Percentiles rank a stretch among this genome's conserved stretches.
Conservation (phyloP, 2,113 vertebrate species). For the Neodontobutis hainanensis region DNA sequence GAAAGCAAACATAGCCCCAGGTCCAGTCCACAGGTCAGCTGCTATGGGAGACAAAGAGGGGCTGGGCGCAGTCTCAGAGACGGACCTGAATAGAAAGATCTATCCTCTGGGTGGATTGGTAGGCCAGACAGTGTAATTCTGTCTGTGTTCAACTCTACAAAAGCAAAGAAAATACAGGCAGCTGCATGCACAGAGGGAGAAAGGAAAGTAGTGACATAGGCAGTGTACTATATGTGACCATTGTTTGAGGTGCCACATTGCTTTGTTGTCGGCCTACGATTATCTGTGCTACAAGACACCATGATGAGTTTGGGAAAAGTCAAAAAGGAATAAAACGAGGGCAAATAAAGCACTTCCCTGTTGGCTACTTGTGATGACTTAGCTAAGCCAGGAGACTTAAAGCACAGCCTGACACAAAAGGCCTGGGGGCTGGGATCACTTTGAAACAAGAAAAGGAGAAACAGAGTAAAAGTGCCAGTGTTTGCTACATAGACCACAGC, state of each 20-base stretch:
- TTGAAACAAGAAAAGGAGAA: constrained; percentile 59
- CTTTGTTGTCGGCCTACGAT: constrained; percentile 62
- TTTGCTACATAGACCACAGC: constrained; percentile 20
- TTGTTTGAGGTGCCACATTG: constrained; percentile 73
- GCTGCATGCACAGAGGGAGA: constrained; percentile 45
- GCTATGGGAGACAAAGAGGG: constrained; percentile 37
- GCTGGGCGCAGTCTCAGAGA: constrained; percentile 49
- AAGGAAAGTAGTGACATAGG: constrained; percentile 47
- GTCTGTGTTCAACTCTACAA: constrained; percentile 44
- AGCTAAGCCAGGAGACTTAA: constrained; percentile 54
- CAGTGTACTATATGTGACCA: constrained; percentile 56
- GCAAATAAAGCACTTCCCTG: constrained; percentile 61
- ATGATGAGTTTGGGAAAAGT: constrained; percentile 64
- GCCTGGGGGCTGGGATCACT: constrained; percentile 52
- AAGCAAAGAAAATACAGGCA: constrained; percentile 38
- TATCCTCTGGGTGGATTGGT: constrained; percentile 48
- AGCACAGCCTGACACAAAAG: constrained; percentile 36
- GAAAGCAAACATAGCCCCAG: constrained; percentile 62
- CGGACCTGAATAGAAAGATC: constrained; percentile 48
- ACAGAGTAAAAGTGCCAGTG: constrained; percentile 32
- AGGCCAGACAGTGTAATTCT: constrained; percentile 48
- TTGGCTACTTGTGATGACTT: constrained; percentile 66
- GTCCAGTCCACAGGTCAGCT: constrained; percentile 55
- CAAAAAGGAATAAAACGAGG: constrained; percentile 33
- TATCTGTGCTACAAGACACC: constrained; percentile 60